phyloP scores from a whole-genome alignment of 2,113 vertebrate species.

The Ciconia stormi region DNA sequence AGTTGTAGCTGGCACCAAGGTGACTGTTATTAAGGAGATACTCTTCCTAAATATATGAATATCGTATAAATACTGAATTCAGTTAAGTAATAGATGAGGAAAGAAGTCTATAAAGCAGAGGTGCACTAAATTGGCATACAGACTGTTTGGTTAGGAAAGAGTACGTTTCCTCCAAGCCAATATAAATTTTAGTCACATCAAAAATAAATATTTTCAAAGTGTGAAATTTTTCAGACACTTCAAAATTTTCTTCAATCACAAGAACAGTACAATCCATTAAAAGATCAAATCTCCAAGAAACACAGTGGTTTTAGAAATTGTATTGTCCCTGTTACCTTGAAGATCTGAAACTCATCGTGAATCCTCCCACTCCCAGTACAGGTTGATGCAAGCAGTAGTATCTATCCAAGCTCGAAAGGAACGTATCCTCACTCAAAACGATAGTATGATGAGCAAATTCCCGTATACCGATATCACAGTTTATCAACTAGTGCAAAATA shows the following conservation, averaged over 20 bases:
- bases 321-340: neutral
- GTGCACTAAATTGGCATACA: neutral
- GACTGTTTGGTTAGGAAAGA: neutral
- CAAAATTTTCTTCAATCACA: neutral
- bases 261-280: neutral
- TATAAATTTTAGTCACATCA: neutral
- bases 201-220: neutral
- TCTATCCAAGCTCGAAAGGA: neutral
- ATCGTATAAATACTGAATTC: neutral
- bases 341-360: neutral
- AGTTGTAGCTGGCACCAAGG: neutral
- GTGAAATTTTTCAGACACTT: neutral
- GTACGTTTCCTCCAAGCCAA: neutral
- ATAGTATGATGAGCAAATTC: neutral
- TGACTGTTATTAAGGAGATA: neutral
- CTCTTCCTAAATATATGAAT: neutral
- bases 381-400: neutral
- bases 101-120: neutral
- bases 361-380: neutral
- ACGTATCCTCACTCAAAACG: neutral
- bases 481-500: neutral
- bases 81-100: neutral
- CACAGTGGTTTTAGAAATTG: neutral
- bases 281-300: neutral
- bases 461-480: fast-evolving